Percentiles rank a stretch among this genome's conserved stretches.
These are phyloP conservation scores for Rhinopithecus roxellana DNA, from an alignment of 2,113 vertebrate species.

Conservation along the genomic window DNA sequence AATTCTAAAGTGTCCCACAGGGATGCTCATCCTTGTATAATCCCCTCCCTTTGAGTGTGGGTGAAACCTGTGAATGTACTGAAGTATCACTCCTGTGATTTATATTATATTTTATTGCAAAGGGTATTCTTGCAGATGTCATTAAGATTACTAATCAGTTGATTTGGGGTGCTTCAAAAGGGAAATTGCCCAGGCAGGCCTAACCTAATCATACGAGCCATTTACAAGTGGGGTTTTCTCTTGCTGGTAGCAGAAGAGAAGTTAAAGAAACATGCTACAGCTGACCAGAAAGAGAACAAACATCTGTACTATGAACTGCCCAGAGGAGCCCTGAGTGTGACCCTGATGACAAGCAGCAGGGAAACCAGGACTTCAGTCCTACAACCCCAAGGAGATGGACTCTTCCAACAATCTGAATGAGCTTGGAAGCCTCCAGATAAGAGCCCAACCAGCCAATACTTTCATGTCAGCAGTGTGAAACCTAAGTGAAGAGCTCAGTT, in stretches of 20 bases:
- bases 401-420: not conserved
- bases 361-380: not conserved
- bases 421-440: not conserved
- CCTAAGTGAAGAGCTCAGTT: not conserved
- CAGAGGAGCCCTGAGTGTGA: not conserved
- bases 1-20: not conserved
- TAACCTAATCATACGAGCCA: not conserved
- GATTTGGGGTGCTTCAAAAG: not conserved
- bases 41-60: not conserved
- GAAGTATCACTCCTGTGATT: not conserved
- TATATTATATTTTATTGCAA: not conserved
- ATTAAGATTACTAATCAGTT: not conserved
- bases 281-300: not conserved
- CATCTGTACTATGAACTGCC: not conserved
- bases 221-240: not conserved
- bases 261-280: not conserved
- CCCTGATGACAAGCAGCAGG: not conserved
- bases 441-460: not conserved
- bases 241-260: not conserved
- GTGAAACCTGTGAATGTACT: not conserved
- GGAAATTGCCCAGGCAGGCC: not conserved
- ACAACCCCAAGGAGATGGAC: not conserved
- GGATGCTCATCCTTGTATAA: not conserved
- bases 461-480: not conserved
- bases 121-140: not conserved